Conservation (phyloP, 2,113 vertebrate genomes). For the Ailuropoda melanoleuca region DNA sequence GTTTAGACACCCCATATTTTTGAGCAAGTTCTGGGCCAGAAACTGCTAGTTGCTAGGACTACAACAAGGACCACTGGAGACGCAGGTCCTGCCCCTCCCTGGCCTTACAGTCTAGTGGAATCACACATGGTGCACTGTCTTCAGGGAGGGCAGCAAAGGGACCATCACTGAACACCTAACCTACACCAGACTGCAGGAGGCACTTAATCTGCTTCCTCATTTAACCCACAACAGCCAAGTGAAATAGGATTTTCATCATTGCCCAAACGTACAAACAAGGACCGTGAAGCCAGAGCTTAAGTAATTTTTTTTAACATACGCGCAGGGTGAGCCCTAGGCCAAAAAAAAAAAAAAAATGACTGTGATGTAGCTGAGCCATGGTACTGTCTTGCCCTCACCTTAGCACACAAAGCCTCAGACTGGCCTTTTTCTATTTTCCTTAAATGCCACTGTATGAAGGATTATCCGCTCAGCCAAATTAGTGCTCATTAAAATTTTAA, state of each 20-base stretch:
- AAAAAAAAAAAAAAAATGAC: neutral
- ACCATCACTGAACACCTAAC: neutral
- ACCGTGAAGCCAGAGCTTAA: neutral
- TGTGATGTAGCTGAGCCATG: neutral
- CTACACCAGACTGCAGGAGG: accelerated
- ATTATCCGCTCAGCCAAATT: neutral
- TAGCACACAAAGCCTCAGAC: neutral
- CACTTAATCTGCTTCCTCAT: neutral
- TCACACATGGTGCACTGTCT: neutral
- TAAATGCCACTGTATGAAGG: neutral
- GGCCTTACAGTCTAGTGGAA: neutral
- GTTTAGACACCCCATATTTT: neutral
- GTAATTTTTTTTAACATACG: neutral
- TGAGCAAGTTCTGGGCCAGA: neutral
- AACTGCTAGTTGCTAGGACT: neutral
- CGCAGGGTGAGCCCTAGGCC: neutral
- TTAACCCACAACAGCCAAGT: neutral
- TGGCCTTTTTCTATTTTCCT: neutral
- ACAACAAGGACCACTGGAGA: neutral
- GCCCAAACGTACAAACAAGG: neutral
- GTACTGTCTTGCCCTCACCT: neutral
- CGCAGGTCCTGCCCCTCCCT: neutral
- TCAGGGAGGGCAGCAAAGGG: neutral
- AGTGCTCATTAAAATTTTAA: neutral
- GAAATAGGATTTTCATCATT: neutral